Evolutionary conservation across 1,140 invertebrate species (phyloP).

Genomic region (Thaumetopoea pityocampa): DNA sequence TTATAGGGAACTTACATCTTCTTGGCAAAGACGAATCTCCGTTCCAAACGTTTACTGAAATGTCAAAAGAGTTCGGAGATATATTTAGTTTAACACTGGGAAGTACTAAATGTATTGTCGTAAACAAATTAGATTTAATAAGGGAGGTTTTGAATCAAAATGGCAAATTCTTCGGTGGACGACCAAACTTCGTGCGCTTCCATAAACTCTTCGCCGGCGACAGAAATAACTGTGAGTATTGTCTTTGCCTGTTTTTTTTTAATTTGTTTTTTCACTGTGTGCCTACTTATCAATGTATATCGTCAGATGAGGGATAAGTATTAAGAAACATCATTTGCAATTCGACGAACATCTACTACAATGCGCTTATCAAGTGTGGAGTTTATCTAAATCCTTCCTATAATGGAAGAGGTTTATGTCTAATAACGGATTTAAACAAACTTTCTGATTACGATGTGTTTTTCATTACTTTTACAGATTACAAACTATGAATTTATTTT

Average conservation of each 20-base stretch:
- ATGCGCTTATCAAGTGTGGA: no score
- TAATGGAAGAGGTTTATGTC: no score
- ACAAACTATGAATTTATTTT: no score
- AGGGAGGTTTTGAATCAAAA: slow-evolving; percentile 88
- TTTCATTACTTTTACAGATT: no score
- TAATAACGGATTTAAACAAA: no score
- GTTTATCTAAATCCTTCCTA: no score
- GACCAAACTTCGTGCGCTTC: slow-evolving; percentile 85
- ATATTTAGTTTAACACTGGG: slow-evolving; percentile 86
- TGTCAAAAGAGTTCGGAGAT: slow-evolving; percentile 84
- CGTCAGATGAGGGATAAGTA: no score
- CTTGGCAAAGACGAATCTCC: slow-evolving; percentile 81
- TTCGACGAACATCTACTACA: no score
- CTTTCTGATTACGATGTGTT: no score
- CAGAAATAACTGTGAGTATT: slow-evolving; percentile 63
- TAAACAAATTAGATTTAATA: slow-evolving; percentile 85
- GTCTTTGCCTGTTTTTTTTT: slow-evolving; percentile 25
- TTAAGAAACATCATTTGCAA: no score
- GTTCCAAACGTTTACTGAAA: slow-evolving; percentile 83
- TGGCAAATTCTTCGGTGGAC: slow-evolving; percentile 86
- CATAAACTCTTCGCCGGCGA: slow-evolving; percentile 64
- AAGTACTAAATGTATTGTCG: slow-evolving; percentile 82
- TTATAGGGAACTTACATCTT: slow-evolving; percentile 84
- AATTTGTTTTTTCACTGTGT: slow-evolving; percentile 1
- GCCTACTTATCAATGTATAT: no score